These are phyloP conservation scores for Parnassius orleans DNA, from an alignment of 2,888 invertebrate species.

Conservation along the genomic window DNA sequence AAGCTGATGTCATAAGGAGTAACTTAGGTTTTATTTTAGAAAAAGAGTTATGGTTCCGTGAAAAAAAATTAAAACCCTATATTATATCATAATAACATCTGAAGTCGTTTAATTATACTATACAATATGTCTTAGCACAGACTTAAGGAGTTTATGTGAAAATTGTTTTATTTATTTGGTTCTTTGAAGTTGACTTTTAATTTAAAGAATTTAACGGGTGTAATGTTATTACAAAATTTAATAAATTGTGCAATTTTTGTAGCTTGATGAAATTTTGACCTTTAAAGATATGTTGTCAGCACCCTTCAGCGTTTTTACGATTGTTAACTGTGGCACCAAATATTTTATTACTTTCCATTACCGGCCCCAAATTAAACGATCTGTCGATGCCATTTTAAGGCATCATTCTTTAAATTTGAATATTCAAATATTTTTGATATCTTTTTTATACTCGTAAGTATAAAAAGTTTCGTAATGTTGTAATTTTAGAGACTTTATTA, in stretches of 20 bases:
- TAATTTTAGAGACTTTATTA: constrained; percentile 6
- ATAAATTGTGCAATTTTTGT: background rate
- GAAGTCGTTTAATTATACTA: too few species aligned
- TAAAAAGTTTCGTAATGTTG: background rate
- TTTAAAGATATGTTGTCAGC: constrained; percentile 52
- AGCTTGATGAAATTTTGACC: constrained; percentile 38
- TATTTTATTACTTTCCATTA: constrained; percentile 52
- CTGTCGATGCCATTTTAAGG: constrained; percentile 39
- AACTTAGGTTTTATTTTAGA: too few species aligned
- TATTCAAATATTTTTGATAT: background rate
- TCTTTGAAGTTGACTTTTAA: too few species aligned
- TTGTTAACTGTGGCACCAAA: constrained; percentile 20
- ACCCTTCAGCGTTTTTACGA: constrained; percentile 38
- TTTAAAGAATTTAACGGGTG: too few species aligned
- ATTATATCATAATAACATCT: too few species aligned
- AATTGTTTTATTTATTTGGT: too few species aligned
- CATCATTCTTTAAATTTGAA: background rate
- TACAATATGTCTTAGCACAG: too few species aligned
- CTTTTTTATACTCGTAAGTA: background rate
- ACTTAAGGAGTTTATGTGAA: too few species aligned
- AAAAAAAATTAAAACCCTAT: too few species aligned
- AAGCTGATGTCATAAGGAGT: too few species aligned
- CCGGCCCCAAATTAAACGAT: constrained; percentile 55
- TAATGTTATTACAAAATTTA: too few species aligned
- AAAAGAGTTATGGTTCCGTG: too few species aligned